Evolutionary conservation across 2,113 vertebrate species (phyloP), one percentile per base, ranked within the genome.

Genomic region (Suncus etruscus): DNA sequence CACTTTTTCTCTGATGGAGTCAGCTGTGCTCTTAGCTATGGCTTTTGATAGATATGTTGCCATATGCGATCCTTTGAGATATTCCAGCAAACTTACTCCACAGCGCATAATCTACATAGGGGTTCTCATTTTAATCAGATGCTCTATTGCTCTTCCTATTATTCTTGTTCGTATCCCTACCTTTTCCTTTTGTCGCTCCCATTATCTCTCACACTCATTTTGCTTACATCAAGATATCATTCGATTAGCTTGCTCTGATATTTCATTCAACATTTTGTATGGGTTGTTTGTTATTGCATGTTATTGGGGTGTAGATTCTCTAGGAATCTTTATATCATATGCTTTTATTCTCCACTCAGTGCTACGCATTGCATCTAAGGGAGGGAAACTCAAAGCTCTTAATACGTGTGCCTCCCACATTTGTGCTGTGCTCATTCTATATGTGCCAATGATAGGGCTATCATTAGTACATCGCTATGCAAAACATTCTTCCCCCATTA

Each of bases 1-100:
- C 3, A 86, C 47, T 9, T 70, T 95, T 27, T 94, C 90, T 70
- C 47, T 83, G 11, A 77, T 90, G 11, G 92, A 96, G n/a, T 95
- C 88, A 22, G 50, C 80, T 31, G 86, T 94, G 47, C 87, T 96
- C 20, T 15, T 95, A 15, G 63, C 87, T 58, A 94, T 97, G 95
- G 94, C 91, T 47, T 95, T 95, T 90, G 92, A 95, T 47, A 0
- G 20, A 1, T 89, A 32, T 65, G 45, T 76, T 29, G 91, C 81
- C 24, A 88, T 90, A 58, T 90, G 76, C 3, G 48, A 80, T 63
- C 91, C 94, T 22, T 18, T 94, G 75, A 76, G 80, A 11, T 81
- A 74, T 29, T 8, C 77, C 8, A 66, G 73, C 1, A 75, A 80
- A n/a, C 87, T 95, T 18, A 91, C 61, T 16, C 80, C 2, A 50